Evolutionary conservation across 1,140 invertebrate genomes (phyloP).

Genomic region (Bemisia tabaci): DNA sequence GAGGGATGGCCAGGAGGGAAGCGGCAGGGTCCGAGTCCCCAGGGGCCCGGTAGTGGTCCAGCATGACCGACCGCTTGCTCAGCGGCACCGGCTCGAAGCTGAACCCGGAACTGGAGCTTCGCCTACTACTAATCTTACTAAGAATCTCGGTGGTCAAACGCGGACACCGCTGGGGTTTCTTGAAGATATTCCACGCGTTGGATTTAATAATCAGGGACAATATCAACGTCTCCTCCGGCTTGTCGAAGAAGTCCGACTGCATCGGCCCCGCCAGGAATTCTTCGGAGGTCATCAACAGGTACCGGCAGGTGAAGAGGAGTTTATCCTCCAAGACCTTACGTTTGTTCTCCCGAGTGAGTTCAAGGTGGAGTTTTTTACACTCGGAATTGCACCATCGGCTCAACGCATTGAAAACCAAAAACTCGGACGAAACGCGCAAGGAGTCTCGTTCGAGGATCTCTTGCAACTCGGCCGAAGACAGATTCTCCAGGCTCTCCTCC

Average conservation of each 20-base stretch:
- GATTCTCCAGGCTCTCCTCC: slow-evolving; percentile 49
- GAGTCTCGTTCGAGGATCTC: slow-evolving; percentile 45
- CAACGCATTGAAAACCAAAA: slow-evolving; percentile 41
- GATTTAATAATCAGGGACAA: slow-evolving; percentile 17
- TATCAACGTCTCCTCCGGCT: slow-evolving; percentile 27
- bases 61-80: slow-evolving; percentile 5
- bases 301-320: slow-evolving; percentile 47
- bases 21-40: background rate
- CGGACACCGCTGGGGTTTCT: background rate
- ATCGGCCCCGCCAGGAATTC: slow-evolving; percentile 40
- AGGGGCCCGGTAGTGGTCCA: background rate
- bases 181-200: background rate
- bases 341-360: slow-evolving; percentile 43
- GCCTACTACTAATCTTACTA: background rate
- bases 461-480: slow-evolving; percentile 41
- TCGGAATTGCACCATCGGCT: slow-evolving; percentile 50
- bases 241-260: slow-evolving; percentile 28
- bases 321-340: slow-evolving; percentile 44
- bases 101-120: background rate
- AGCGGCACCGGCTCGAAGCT: background rate
- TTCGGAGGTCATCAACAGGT: slow-evolving; percentile 43
- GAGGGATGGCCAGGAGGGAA: background rate
- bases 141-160: background rate
- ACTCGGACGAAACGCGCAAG: slow-evolving; percentile 39
- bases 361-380: slow-evolving; percentile 45